Percentiles rank a stretch among this genome's conserved stretches.
Conservation (phyloP, 2,797 vertebrate species). For the Otolemur crassicaudatus region DNA sequence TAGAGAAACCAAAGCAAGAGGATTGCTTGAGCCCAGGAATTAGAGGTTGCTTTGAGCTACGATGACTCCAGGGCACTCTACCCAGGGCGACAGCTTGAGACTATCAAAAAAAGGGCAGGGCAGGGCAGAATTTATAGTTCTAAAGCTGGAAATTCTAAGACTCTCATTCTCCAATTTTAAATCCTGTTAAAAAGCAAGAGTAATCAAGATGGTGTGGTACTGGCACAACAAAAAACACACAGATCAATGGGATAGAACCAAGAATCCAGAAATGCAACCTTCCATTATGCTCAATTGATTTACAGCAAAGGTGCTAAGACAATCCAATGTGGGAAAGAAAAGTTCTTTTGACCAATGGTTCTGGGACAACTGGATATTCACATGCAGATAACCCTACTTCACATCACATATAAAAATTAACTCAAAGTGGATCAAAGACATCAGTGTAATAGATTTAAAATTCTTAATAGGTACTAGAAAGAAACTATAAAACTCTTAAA, state of each 20-base stretch:
- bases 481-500: not conserved
- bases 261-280: slow-evolving; percentile 30
- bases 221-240: not conserved
- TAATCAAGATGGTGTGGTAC: not conserved
- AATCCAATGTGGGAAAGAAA: not conserved
- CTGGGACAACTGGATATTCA: not conserved
- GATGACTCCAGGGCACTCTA: too few relatives aligned
- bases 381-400: not conserved
- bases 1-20: too few relatives aligned
- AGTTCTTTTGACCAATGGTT: not conserved
- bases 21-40: too few relatives aligned
- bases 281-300: not conserved
- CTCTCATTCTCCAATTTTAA: not conserved
- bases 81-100: too few relatives aligned
- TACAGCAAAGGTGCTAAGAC: not conserved
- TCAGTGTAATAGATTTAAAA: not conserved
- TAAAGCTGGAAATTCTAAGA: not conserved
- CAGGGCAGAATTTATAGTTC: not conserved
- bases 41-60: too few relatives aligned
- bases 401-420: slow-evolving; percentile 7
- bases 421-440: not conserved
- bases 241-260: not conserved
- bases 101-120: not conserved
- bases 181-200: not conserved
- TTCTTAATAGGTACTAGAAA: not conserved